A percentile compares a stretch with the other conserved stretches of the same genome.
Evolutionary conservation across 2,888 invertebrate genomes (phyloP).

Genomic region (Pherbina coryleti): DNA sequence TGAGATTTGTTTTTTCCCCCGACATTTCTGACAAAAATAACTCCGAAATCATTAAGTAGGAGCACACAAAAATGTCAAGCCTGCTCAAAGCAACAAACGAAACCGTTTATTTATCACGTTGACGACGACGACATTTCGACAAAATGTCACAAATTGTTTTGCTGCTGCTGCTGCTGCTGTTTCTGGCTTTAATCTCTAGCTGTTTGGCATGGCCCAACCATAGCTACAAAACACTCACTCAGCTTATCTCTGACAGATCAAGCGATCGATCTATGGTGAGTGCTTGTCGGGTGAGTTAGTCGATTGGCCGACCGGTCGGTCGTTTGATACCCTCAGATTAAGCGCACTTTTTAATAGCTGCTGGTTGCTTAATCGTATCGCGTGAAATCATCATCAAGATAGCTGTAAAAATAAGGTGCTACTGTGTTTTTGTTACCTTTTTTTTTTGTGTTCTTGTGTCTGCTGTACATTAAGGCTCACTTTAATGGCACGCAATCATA

Average conservation of each 20-base stretch:
- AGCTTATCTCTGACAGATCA: not conserved
- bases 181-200: not conserved
- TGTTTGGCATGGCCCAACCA: not conserved
- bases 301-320: too few species aligned
- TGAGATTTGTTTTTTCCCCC: not conserved
- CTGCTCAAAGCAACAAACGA: not conserved
- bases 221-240: not conserved
- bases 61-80: not conserved
- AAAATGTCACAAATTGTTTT: conserved; percentile 30
- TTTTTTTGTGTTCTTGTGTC: too few species aligned
- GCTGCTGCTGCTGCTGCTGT: conserved; percentile 2
- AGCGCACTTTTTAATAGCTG: too few species aligned
- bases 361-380: too few species aligned
- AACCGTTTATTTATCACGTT: not conserved
- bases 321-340: too few species aligned
- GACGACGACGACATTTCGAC: conserved; percentile 14
- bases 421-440: too few species aligned
- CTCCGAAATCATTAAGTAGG: not conserved
- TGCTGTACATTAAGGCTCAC: too few species aligned
- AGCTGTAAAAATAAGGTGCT: too few species aligned
- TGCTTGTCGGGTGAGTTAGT: not conserved
- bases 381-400: too few species aligned
- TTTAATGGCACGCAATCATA: too few species aligned
- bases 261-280: not conserved
- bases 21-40: not conserved